These are phyloP conservation scores for Sinohyriopsis cumingii DNA, from an alignment of 2,888 invertebrate genomes.

Conservation along the genomic window DNA sequence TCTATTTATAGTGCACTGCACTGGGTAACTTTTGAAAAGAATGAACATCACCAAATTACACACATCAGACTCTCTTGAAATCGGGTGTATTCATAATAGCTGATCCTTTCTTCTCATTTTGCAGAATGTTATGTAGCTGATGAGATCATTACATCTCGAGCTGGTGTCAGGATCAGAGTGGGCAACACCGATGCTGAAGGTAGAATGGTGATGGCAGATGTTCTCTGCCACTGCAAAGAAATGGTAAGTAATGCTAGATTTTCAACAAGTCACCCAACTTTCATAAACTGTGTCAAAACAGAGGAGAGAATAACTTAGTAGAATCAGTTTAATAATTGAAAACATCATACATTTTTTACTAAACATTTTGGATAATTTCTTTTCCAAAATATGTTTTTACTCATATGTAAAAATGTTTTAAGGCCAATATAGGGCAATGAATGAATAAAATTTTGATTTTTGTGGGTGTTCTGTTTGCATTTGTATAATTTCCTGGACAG, in stretches of 20 bases:
- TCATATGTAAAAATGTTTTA: not conserved
- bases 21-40: too few relatives aligned
- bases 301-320: not conserved
- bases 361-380: not conserved
- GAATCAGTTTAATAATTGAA: too few relatives aligned
- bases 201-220: conserved; percentile 92
- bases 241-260: conserved; percentile 38
- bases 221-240: conserved; percentile 82
- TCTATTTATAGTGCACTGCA: too few relatives aligned
- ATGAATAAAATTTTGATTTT: too few relatives aligned
- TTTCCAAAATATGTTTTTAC: not conserved
- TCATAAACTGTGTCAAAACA: not conserved
- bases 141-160: conserved; percentile 88
- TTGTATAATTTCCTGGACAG: too few relatives aligned
- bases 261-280: not conserved
- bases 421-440: too few relatives aligned
- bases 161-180: conserved; percentile 87
- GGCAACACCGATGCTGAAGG: conserved; percentile 98
- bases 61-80: too few relatives aligned
- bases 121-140: conserved; percentile 88
- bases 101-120: not conserved
- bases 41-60: too few relatives aligned
- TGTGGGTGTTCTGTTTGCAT: too few relatives aligned
- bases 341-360: not conserved
- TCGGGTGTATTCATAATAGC: too few relatives aligned